Evolutionary conservation across 2,888 invertebrate genomes (phyloP).

Genomic region (Octodonta nipae): DNA sequence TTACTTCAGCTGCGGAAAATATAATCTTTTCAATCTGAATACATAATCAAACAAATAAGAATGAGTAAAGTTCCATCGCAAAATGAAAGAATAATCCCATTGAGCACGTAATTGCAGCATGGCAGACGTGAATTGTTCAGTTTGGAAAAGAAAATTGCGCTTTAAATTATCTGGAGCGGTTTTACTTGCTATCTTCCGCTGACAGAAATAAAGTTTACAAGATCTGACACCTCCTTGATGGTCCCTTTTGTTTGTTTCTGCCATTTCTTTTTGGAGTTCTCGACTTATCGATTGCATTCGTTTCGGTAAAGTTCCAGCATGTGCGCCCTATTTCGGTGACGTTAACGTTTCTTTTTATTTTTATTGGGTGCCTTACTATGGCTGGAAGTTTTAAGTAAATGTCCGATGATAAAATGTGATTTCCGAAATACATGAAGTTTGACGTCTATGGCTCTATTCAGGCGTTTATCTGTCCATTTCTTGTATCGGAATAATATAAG

Average conservation of each 20-base stretch:
- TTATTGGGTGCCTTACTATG: not conserved
- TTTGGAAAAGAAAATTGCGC: slow-evolving; percentile 6
- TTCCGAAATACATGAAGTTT: too few relatives aligned
- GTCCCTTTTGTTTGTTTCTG: slow-evolving; percentile 7
- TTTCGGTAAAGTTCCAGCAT: slow-evolving; percentile 4
- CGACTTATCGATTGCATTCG: slow-evolving; percentile 10
- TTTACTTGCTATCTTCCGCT: slow-evolving; percentile 5
- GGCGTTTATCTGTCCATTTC: too few relatives aligned
- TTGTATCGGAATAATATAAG: too few relatives aligned
- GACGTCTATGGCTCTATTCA: too few relatives aligned
- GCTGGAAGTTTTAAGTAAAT: too few relatives aligned
- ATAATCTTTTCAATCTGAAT: too few relatives aligned
- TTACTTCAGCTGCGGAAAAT: too few relatives aligned
- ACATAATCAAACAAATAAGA: slow-evolving; percentile 4
- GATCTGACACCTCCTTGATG: slow-evolving; percentile 9
- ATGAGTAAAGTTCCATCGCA: slow-evolving; percentile 1
- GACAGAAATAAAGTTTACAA: slow-evolving; percentile 10
- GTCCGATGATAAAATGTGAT: too few relatives aligned
- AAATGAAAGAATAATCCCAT: slow-evolving; percentile 6
- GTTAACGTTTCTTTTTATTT: too few relatives aligned
- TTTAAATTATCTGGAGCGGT: slow-evolving; percentile 8
- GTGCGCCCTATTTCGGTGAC: too few relatives aligned
- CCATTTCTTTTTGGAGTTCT: slow-evolving; percentile 7
- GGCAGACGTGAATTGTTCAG: slow-evolving; percentile 4
- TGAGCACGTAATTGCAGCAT: slow-evolving; percentile 9